A percentile compares a stretch with the other conserved stretches of the same genome.
Evolutionary conservation across 2,113 vertebrate species (phyloP).

Genomic region (Mellivora capensis): DNA sequence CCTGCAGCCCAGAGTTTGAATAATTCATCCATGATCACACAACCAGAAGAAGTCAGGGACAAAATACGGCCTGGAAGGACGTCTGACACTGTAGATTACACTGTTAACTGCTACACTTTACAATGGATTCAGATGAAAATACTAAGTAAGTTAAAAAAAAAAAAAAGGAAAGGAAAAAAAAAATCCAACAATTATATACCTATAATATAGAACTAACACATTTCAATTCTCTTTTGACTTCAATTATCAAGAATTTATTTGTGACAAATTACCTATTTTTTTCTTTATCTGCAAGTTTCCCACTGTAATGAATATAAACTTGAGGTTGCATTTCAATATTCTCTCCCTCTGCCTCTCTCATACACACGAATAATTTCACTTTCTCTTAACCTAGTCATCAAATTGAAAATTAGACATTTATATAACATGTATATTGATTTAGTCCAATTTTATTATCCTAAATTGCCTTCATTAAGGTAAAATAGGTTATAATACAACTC

Average conservation of each 20-base stretch:
- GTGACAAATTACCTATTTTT: not conserved
- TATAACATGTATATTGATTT: not conserved
- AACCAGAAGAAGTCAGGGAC: not conserved
- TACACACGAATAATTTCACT: not conserved
- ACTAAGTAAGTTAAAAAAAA: not conserved
- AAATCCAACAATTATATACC: not conserved
- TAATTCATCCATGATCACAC: not conserved
- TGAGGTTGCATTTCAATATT: not conserved
- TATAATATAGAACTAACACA: not conserved
- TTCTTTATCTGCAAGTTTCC: not conserved
- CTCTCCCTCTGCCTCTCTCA: not conserved
- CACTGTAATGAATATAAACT: not conserved
- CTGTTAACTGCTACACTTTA: not conserved
- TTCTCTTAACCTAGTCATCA: not conserved
- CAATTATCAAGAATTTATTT: slow-evolving; percentile 12
- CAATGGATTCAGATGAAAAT: not conserved
- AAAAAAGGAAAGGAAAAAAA: not conserved
- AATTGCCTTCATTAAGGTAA: not conserved
- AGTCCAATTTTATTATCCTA: not conserved
- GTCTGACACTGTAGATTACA: not conserved
- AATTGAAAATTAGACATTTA: not conserved
- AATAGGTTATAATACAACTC: not conserved
- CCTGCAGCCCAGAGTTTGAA: not conserved
- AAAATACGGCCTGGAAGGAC: not conserved
- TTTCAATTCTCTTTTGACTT: not conserved